Evolutionary conservation across 2,797 vertebrate genomes (phyloP).

Genomic region (Gymnopithys bicolor): DNA sequence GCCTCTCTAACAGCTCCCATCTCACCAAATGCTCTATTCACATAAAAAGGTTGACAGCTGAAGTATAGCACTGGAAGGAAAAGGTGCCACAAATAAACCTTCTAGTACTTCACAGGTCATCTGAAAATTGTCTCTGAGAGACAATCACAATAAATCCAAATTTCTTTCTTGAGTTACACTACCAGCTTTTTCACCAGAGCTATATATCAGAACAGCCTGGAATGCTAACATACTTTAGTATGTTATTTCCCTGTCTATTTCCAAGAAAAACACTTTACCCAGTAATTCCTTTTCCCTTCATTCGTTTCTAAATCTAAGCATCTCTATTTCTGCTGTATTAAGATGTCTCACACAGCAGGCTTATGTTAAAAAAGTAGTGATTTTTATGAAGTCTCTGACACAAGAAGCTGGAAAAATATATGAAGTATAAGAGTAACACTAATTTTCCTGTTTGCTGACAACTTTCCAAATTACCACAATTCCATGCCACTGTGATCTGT

Average conservation of each 20-base stretch:
- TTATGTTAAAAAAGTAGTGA: background rate
- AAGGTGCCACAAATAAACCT: background rate
- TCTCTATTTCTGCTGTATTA: conserved; percentile 27
- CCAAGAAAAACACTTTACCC: conserved; percentile 16
- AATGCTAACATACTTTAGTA: background rate
- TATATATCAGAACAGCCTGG: background rate
- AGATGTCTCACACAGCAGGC: background rate
- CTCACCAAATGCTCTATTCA: background rate
- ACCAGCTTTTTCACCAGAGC: background rate
- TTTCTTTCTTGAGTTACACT: background rate
- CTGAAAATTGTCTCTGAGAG: background rate
- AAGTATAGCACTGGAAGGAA: background rate
- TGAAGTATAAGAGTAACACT: background rate
- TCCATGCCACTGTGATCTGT: background rate
- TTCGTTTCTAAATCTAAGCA: conserved; percentile 25
- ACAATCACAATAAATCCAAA: background rate
- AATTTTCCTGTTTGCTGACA: background rate
- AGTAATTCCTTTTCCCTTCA: conserved; percentile 19
- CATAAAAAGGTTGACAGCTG: background rate
- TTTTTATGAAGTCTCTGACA: conserved; percentile 39
- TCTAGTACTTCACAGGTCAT: background rate
- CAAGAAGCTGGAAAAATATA: background rate
- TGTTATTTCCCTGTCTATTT: background rate
- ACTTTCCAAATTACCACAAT: background rate
- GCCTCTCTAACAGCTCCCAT: background rate